Base-by-base conservation (phyloP, 2,113 vertebrate species). In the Lamprologus callipterus region DNA sequence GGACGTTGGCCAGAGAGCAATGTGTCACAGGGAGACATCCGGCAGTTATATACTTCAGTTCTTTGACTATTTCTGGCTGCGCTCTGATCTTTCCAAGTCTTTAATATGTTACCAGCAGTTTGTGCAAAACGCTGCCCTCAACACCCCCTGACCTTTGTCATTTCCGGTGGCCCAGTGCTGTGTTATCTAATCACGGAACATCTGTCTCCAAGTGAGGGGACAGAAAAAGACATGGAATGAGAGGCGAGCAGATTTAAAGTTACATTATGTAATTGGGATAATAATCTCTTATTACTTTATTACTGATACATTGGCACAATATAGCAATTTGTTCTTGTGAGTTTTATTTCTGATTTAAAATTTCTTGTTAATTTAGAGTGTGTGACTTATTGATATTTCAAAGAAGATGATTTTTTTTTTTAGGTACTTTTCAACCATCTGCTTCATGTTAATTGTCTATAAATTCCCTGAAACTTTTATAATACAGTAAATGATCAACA, bases 71-170 rank as follows among this genome's bases (percentile, higher is more conserved):
- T 87, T 84, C 31, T 90, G 79, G 81, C 49, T 73, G 78, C 37
- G 28, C 42, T 73, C 83, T 86, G 83, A 82, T 89, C 80, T 83
- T 88, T 83, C 79, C 33, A 63, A 19, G 78, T 84, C 79, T 93
- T 95, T 96, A 96, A 96, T 97, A 89, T 92, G 90, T 96, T 93
- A 96, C 95, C 87, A 94, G 85, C 63, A 87, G 82, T 90, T 87
- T 88, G 80, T 86, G 90, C 93, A 91, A 96, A 95, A 90, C 8
- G 85, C 92, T 93, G 90, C 84, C 88, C 90, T 95, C 91, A 93
- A 92, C 93, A 88, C 92, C 91, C 91, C 78, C 88, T 94, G 95
- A 96, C 95, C 96, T 95, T 96, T 96, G 95, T 93, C 86, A 86
- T 95, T 95, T 96, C 95, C 90, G 89, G 91, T 92, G 90, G 90